Evolutionary conservation across 2,888 invertebrate species (phyloP), one percentile per base, ranked within the genome.

Genomic region (Plutella xylostella): DNA sequence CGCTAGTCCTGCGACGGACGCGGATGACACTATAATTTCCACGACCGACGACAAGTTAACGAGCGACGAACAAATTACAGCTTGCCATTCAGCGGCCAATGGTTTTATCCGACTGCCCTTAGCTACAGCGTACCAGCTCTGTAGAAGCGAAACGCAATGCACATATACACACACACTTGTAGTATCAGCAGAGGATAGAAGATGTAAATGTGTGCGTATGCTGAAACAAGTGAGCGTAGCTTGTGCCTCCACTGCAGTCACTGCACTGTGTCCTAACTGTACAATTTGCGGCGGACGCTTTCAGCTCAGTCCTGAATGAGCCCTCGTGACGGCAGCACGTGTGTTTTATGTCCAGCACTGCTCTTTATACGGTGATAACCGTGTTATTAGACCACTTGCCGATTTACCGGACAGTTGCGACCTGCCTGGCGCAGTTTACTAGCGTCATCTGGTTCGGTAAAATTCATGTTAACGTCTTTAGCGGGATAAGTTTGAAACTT

Each of bases 221-320:
- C n/a, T n/a, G n/a, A n/a, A n/a, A n/a, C n/a, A n/a, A n/a, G n/a
- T n/a, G n/a, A n/a, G n/a, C n/a, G n/a, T n/a, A n/a, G n/a, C n/a
- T n/a, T n/a, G n/a, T n/a, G n/a, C n/a, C n/a, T n/a, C n/a, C n/a
- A n/a, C n/a, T n/a, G n/a, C n/a, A n/a, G n/a, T n/a, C n/a, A 31
- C 68, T 63, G 59, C 64, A 59, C 56, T 60, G 60, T 54, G 59
- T 56, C 55, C 48, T 47, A 52, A 61, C 53, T 61, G 63, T 72
- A 73, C 71, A 75, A 76, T 77, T 76, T 72, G 68, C 68, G 58
- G 72, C 70, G 76, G 74, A 70, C 68, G 68, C 68, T 56, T 20
- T 21, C 43, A 15, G 22, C 53, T 59, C 67, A 72, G 55, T 68
- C 62, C 59, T 57, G 60, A 63, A 62, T 59, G 59, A 55, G 62